phyloP scores from a whole-genome alignment of 1,140 invertebrate genomes.

The Drosophila burlai region DNA sequence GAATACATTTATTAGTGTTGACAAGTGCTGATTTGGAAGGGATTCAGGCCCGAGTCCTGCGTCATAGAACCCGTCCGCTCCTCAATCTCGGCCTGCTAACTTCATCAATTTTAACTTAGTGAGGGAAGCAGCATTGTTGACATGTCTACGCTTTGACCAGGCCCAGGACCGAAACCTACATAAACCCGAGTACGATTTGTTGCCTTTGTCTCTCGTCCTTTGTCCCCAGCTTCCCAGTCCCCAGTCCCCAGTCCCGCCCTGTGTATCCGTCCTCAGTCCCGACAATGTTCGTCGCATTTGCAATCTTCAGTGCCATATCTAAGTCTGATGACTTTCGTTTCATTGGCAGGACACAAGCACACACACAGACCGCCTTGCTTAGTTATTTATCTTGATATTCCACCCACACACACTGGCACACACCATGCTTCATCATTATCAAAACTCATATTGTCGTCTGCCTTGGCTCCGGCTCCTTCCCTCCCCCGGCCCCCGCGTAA shows the following conservation, averaged over 20 bases:
- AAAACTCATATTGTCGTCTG: constrained; percentile 79
- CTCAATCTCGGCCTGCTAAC: constrained; percentile 16
- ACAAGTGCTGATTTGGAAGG: constrained; percentile 46
- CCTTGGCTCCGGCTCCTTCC: constrained; percentile 24
- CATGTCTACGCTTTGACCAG: constrained; percentile 31
- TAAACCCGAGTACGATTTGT: constrained; percentile 47
- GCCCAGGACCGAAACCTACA: constrained; percentile 16
- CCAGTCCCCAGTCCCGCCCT: not conserved
- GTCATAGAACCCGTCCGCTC: not conserved
- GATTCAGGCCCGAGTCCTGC: constrained; percentile 2
- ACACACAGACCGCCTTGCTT: constrained; percentile 31
- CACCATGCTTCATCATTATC: constrained; percentile 80
- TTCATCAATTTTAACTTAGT: constrained; percentile 71
- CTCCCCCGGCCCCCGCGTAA: constrained; percentile 45
- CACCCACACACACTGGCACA: constrained; percentile 28
- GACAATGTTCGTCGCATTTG: constrained; percentile 68
- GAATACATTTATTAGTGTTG: constrained; percentile 51
- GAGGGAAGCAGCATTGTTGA: constrained; percentile 26
- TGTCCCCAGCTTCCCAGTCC: not conserved
- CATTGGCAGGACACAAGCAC: constrained; percentile 53
- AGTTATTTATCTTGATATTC: constrained; percentile 79
- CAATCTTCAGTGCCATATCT: constrained; percentile 70
- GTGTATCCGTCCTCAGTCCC: constrained; percentile 11
- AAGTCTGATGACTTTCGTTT: constrained; percentile 78
- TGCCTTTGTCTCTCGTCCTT: constrained; percentile 61